Percentiles rank a stretch among this genome's conserved stretches.
phyloP scores from a whole-genome alignment of 2,113 vertebrate species.

The Tychaedon coryphoeus region DNA sequence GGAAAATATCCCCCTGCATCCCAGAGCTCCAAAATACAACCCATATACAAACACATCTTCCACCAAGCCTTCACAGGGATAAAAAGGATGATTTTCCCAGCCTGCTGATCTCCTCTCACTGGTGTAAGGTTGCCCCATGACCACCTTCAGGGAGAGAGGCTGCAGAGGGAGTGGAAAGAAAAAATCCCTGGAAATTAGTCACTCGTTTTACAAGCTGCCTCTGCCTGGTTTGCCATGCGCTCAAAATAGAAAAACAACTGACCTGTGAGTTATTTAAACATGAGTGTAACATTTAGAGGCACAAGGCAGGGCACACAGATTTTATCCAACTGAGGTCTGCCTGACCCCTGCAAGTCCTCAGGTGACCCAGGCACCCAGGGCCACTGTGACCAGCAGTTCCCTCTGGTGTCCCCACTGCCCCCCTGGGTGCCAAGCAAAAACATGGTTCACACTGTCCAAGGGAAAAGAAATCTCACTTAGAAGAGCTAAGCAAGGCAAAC shows the following conservation, averaged over 20 bases:
- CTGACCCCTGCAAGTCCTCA: conserved; percentile 29
- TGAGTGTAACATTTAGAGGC: conserved; percentile 50
- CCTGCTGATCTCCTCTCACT: not conserved
- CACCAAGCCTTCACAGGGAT: not conserved
- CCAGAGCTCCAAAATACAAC: not conserved
- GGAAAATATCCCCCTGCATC: not conserved
- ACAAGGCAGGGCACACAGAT: not conserved
- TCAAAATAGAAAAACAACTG: conserved; percentile 53
- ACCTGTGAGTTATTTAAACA: conserved; percentile 66
- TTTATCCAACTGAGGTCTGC: conserved; percentile 11
- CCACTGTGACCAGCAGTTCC: not conserved
- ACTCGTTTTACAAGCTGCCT: conserved; percentile 64
- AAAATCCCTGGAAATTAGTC: conserved; percentile 34
- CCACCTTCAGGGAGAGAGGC: conserved; percentile 16
- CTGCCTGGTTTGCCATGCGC: conserved; percentile 7
- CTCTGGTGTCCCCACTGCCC: not conserved
- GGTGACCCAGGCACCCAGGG: not conserved
- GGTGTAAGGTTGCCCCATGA: not conserved
- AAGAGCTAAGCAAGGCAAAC: not conserved
- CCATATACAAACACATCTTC: not conserved
- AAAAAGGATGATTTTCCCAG: not conserved
- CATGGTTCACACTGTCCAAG: not conserved
- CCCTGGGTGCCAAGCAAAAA: not conserved
- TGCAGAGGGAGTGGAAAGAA: not conserved
- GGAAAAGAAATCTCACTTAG: not conserved